A percentile compares a stretch with the other conserved stretches of the same genome.
Conservation (phyloP, 2,113 vertebrate species). For the Ascaphus truei region DNA sequence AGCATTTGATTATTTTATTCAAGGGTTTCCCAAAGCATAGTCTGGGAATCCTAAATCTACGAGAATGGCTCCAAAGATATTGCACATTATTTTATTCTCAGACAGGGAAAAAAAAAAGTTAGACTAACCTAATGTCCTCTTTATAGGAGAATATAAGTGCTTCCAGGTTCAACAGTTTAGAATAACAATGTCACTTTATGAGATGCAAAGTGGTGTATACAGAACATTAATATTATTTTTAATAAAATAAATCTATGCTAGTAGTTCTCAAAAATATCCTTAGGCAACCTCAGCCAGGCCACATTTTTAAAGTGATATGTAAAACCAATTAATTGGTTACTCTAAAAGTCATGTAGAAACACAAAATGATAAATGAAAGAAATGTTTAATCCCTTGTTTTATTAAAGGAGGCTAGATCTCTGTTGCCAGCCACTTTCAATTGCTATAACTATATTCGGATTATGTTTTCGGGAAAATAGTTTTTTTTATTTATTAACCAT, state of each 20-base stretch:
- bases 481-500: too few species aligned
- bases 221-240: constrained; percentile 9
- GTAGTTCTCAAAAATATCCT: constrained; percentile 15
- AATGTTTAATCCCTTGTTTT: too few species aligned
- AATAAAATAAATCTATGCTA: constrained; percentile 1
- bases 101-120: constrained; percentile 15
- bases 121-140: constrained; percentile 20
- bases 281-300: background rate
- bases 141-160: constrained; percentile 17
- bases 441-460: too few species aligned
- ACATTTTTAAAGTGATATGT: too few species aligned
- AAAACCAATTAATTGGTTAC: too few species aligned
- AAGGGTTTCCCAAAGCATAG: background rate
- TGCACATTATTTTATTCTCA: constrained; percentile 26
- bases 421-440: too few species aligned
- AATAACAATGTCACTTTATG: constrained; percentile 32
- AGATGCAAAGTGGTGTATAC: constrained; percentile 11
- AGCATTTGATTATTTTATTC: constrained; percentile 17
- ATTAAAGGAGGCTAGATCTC: too few species aligned
- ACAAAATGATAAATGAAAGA: too few species aligned
- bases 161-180: constrained; percentile 22
- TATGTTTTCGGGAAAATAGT: too few species aligned
- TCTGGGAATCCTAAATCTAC: constrained; percentile 9
- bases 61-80: background rate
- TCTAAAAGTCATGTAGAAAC: too few species aligned